Base-by-base conservation (phyloP, 2,888 invertebrate species). In the Caenorhabditis japonica region DNA sequence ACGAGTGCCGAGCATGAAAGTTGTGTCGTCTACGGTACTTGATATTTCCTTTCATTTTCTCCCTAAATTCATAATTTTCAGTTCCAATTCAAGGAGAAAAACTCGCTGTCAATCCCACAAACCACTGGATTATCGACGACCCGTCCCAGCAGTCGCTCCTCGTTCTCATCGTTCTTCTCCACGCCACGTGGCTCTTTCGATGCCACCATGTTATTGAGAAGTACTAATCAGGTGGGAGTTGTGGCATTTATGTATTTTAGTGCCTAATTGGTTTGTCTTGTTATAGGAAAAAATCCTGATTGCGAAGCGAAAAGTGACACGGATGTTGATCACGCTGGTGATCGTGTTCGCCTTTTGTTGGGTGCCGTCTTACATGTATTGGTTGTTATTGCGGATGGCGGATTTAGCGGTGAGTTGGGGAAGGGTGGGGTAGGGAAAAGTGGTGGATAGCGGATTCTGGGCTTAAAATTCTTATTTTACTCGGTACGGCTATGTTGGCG, bases 311-410 rank as follows among this genome's bases (percentile, higher is more conserved):
- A 92, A 80, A 34, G 84, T 84, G 30, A 83, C 93, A 60, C 91
- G 93, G 81, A 94, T 94, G 94, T 90, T 94, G 47, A 93, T 94
- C 83, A 93, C 94, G 7, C 92, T 94, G 13, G 94, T 94, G 4
- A 89, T 93, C 46, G 94, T 94, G 86, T 94, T 94, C 88, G 94
- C 94, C 88, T 91, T 94, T 5, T 94, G 94, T 88, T 94, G 94
- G 94, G 92, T 94, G 0, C 94, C 94, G 0, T 88, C 61, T n/a
- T 82, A 82, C 52, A 46, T 77, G 51, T 82, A 77, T 71, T 82
- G 82, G 82, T 58, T 82, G n/a, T 41, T 81, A 34, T 53, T 82
- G 25, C 33, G 80, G 27, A 77, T 77, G 51, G 77, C 76, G 43
- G 82, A 82, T 55, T 56, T 79, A 17, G 62, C 80, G 73, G 80